Conservation (phyloP, 2,888 invertebrate species). For the Exocentrus adspersus region DNA sequence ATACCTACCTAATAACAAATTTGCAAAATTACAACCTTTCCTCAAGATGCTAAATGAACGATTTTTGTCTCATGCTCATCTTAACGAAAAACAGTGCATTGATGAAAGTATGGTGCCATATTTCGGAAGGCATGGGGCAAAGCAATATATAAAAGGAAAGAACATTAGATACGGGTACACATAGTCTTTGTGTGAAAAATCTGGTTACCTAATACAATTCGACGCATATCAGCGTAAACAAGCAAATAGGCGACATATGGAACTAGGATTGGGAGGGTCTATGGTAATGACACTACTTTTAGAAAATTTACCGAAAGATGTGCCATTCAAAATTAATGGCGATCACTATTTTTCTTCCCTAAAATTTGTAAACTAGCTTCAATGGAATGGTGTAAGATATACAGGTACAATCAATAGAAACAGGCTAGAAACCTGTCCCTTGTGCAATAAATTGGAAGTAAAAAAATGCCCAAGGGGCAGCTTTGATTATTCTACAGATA, state of each 20-base stretch:
- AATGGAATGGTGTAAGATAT: constrained; percentile 26
- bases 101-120: constrained; percentile 38
- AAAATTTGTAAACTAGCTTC: constrained; percentile 34
- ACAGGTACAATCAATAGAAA: constrained; percentile 42
- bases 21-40: constrained; percentile 32
- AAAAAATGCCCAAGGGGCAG: constrained; percentile 27
- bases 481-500: constrained; percentile 35
- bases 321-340: constrained; percentile 42
- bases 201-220: constrained; percentile 32
- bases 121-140: constrained; percentile 31
- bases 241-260: constrained; percentile 25
- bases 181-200: constrained; percentile 26
- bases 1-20: constrained; percentile 30
- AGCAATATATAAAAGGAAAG: constrained; percentile 31
- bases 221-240: constrained; percentile 33
- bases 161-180: constrained; percentile 34
- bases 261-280: constrained; percentile 30
- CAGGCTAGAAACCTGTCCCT: constrained; percentile 26
- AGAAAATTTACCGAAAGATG: constrained; percentile 35
- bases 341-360: constrained; percentile 40
- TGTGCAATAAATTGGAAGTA: neutral
- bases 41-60: constrained; percentile 30
- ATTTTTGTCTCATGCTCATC: constrained; percentile 22
- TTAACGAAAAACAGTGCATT: constrained; percentile 22
- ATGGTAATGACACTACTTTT: constrained; percentile 12